Evolutionary conservation across 1,140 invertebrate species (phyloP), one percentile per base, ranked within the genome.

Genomic region (Drosophila yakuba): DNA sequence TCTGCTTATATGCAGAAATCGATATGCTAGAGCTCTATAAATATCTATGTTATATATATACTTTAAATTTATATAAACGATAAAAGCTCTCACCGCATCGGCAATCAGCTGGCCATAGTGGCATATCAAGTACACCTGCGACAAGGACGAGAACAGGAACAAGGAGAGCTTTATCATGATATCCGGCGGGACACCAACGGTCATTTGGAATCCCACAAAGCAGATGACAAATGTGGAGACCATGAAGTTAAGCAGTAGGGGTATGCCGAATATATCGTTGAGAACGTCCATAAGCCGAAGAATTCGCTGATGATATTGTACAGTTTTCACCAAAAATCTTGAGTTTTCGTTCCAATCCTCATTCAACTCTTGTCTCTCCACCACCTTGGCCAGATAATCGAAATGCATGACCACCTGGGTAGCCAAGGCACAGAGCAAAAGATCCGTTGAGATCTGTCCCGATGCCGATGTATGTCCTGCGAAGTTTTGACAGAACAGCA

Each of bases 161-260:
- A 91, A n/a, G 0, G 32, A 47, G 20, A 88, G 64, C 6, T 91
- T 91, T 17, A 91, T 36, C 66, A 89, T 44, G 7, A 75, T 17
- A 10, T 81, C 83, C 2, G 79, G 73, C 12, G 63, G 38, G 10
- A 83, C 77, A 1, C 86, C 86, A 15, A 91, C 74, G 1, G 80
- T 86, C 79, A 90, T 84, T 45, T 91, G 88, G 20, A 91, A 91
- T 4, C 88, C 89, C 28, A 91, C 88, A 59, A 91, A 91, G 20
- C 88, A 91, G 11, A 91, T 88, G 32, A 91, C 83, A 67, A 91
- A 91, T 0, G 86, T 84, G 0, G 88, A 91, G 15, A 91, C 78
- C 48, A 84, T 55, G 28, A 91, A 91, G 56, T 91, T 91, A 0
- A 86, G 28, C 4, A 91, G 36, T 17, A 91, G 15, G 0, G 88